Conservation (phyloP, 1,140 invertebrate genomes). For the Matsumurasca onukii region DNA sequence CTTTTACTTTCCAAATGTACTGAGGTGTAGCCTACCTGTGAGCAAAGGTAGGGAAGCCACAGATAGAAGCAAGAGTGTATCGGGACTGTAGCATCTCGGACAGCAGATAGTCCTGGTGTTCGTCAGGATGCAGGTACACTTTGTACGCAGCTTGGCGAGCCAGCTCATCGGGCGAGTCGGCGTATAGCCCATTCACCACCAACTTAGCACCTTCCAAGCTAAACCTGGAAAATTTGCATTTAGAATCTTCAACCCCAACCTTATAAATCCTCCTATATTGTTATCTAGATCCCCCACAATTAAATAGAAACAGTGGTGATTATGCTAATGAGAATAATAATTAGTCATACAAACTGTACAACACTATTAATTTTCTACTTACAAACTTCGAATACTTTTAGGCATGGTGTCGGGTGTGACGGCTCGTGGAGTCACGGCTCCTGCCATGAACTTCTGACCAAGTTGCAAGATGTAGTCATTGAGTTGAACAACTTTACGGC, state of each 20-base stretch:
- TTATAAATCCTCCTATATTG: too few relatives aligned
- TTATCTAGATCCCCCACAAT: too few relatives aligned
- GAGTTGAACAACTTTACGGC: conserved; percentile 76
- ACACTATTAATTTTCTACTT: too few relatives aligned
- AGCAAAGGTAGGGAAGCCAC: conserved; percentile 85
- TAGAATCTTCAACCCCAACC: too few relatives aligned
- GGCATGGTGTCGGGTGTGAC: conserved; percentile 68
- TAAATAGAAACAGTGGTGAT: too few relatives aligned
- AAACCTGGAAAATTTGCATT: conserved; percentile 71
- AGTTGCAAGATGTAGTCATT: conserved; percentile 80
- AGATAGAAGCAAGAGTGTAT: conserved; percentile 75
- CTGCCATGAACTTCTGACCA: conserved; percentile 85
- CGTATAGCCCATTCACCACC: conserved; percentile 73
- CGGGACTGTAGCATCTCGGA: conserved; percentile 69
- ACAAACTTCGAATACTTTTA: conserved; percentile 70
- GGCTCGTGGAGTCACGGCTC: conserved; percentile 63
- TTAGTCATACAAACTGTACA: too few relatives aligned
- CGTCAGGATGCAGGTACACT: conserved; percentile 79
- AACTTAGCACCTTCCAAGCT: conserved; percentile 68
- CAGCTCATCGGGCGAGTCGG: conserved; percentile 75
- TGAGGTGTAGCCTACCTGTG: conserved; percentile 62
- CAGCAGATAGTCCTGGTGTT: conserved; percentile 74
- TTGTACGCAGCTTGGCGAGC: conserved; percentile 89
- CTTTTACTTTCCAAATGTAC: background rate
- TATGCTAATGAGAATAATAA: too few relatives aligned